phyloP scores from a whole-genome alignment of 2,888 invertebrate genomes.

The Mythimna vitellina region DNA sequence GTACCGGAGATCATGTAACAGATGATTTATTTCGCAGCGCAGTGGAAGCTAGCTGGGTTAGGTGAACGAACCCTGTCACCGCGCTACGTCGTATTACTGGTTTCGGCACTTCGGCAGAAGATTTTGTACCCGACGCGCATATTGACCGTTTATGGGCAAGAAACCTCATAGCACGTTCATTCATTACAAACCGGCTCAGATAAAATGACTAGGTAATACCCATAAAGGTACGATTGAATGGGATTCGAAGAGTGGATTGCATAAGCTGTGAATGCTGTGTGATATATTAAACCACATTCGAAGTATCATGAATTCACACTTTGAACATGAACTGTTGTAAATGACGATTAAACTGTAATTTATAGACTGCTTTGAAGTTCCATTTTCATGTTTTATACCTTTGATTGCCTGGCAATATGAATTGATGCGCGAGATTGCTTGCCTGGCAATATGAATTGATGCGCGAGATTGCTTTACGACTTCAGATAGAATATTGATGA shows the following conservation, averaged over 20 bases:
- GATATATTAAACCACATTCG: conserved; percentile 52
- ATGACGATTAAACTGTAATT: conserved; percentile 48
- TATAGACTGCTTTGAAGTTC: conserved; percentile 41
- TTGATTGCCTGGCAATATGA: conserved; percentile 30
- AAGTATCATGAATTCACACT: conserved; percentile 50
- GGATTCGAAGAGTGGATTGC: conserved; percentile 51
- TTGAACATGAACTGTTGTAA: conserved; percentile 41
- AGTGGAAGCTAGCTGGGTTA: conserved; percentile 74
- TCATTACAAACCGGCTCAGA: conserved; percentile 70
- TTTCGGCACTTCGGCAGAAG: conserved; percentile 84
- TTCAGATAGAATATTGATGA: conserved; percentile 30
- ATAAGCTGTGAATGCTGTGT: conserved; percentile 53
- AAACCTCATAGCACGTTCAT: conserved; percentile 76
- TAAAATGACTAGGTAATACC: conserved; percentile 56
- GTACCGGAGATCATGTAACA: conserved; percentile 73
- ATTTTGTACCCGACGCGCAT: conserved; percentile 76
- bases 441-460: conserved; percentile 29
- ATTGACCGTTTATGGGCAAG: conserved; percentile 83
- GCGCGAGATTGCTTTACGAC: conserved; percentile 19
- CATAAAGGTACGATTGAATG: conserved; percentile 60
- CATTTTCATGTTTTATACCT: conserved; percentile 38
- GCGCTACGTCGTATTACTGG: conserved; percentile 81
- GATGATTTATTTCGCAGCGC: conserved; percentile 82
- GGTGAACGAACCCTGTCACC: conserved; percentile 89
- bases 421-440: conserved; percentile 27